phyloP scores from a whole-genome alignment of 1,140 invertebrate genomes.

The Theocolax elegans region DNA sequence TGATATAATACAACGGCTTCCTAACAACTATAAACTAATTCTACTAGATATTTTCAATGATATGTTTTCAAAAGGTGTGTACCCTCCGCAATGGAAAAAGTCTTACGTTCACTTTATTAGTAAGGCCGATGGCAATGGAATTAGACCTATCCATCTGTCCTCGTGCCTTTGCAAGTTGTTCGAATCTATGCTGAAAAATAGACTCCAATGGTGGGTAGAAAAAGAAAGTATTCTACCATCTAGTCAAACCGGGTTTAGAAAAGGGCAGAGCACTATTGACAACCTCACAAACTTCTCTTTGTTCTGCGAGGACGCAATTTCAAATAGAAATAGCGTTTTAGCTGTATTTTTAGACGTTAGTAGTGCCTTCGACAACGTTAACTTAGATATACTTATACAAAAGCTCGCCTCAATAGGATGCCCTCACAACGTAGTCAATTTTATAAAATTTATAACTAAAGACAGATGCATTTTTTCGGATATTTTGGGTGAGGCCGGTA shows the following conservation, averaged over 20 bases:
- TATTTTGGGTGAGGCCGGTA: not conserved
- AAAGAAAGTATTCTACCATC: not conserved
- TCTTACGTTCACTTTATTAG: not conserved
- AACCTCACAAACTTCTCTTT: not conserved
- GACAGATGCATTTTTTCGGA: conserved; percentile 9
- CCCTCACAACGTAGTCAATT: not conserved
- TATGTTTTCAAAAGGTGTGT: not conserved
- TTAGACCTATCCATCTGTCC: no score
- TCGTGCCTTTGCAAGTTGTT: not conserved
- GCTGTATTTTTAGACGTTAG: conserved; percentile 37
- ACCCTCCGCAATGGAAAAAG: not conserved
- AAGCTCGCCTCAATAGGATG: conserved; percentile 4
- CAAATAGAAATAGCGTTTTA: not conserved
- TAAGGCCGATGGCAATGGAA: no score
- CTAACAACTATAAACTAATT: not conserved
- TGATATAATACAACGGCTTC: not conserved
- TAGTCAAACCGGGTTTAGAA: no score
- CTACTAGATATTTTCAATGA: not conserved
- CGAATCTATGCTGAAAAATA: not conserved
- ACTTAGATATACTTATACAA: conserved; percentile 9
- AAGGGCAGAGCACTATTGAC: not conserved
- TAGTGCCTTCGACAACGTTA: conserved; percentile 42
- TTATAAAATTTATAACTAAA: conserved; percentile 20
- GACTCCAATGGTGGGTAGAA: no score
- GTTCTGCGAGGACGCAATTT: conserved; percentile 18